Evolutionary conservation across 2,888 invertebrate genomes (phyloP).

Genomic region (Eulithis prunata): DNA sequence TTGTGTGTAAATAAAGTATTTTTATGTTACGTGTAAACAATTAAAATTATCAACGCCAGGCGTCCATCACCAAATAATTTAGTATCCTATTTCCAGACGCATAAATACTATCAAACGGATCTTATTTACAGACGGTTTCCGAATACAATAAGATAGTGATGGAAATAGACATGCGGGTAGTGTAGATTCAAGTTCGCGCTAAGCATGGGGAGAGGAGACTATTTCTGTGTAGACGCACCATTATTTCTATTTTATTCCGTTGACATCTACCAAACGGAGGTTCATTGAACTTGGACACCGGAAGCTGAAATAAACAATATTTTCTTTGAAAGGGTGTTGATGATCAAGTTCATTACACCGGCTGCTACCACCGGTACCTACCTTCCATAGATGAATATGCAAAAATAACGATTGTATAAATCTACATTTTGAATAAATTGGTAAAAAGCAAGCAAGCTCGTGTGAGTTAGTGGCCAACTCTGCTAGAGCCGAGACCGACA

Average conservation of each 20-base stretch:
- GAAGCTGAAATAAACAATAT: constrained; percentile 39
- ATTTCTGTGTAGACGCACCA: constrained; percentile 70
- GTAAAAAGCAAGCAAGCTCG: no score
- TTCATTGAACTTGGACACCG: constrained; percentile 45
- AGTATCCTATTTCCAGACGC: constrained; percentile 36
- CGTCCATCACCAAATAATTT: constrained; percentile 18
- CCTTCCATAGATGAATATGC: no score
- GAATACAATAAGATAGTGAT: constrained; percentile 75
- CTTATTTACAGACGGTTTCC: constrained; percentile 61
- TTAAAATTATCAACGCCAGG: neutral
- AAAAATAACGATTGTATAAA: no score
- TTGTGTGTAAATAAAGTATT: no score
- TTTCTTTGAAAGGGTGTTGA: constrained; percentile 35
- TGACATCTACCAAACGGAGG: constrained; percentile 59
- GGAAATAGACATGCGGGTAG: constrained; percentile 75
- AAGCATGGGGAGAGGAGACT: constrained; percentile 73
- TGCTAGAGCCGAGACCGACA: no score
- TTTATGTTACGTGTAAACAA: no score
- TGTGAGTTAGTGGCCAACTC: no score
- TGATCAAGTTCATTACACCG: constrained; percentile 27
- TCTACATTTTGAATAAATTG: no score
- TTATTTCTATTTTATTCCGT: constrained; percentile 74
- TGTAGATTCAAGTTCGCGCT: constrained; percentile 79
- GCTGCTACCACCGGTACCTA: constrained; percentile 4
- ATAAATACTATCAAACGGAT: constrained; percentile 44